Evolutionary conservation across 2,888 invertebrate genomes (phyloP).

Genomic region (Ormyrus thymus): DNA sequence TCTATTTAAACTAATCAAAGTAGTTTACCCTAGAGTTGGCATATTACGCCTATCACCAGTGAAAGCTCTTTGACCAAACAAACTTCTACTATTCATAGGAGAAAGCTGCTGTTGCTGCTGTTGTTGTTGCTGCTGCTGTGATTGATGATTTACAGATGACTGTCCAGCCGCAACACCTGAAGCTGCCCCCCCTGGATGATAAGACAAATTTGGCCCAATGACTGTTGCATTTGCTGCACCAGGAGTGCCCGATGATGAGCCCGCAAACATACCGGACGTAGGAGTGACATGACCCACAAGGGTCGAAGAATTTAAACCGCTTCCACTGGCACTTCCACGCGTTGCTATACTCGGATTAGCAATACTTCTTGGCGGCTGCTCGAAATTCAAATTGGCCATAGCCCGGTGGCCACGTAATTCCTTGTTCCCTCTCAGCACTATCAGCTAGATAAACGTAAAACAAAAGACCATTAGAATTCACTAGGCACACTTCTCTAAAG

Average conservation of each 20-base stretch:
- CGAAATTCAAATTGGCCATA: conserved; percentile 96
- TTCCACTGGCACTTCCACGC: conserved; percentile 81
- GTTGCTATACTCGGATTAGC: conserved; percentile 85
- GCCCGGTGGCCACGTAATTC: conserved; percentile 76
- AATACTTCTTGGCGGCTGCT: conserved; percentile 91
- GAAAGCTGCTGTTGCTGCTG: conserved; percentile 77
- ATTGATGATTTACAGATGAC: conserved; percentile 73
- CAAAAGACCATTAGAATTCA: conserved; percentile 11
- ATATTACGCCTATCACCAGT: conserved; percentile 84
- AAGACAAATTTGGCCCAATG: conserved; percentile 71
- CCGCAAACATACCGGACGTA: conserved; percentile 81
- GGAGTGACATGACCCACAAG: conserved; percentile 87
- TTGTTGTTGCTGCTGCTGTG: conserved; percentile 74
- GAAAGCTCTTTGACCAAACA: conserved; percentile 89
- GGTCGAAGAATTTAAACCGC: conserved; percentile 79
- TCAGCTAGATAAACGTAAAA: conserved; percentile 27
- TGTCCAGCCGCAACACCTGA: conserved; percentile 74
- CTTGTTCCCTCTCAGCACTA: conserved; percentile 9
- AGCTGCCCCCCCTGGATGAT: conserved; percentile 69
- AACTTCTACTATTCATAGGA: conserved; percentile 79
- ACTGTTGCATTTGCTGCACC: conserved; percentile 71
- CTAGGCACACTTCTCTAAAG: background rate
- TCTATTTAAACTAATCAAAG: background rate
- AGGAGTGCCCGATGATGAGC: conserved; percentile 72
- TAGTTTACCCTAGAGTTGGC: conserved; percentile 78